Evolutionary conservation across 2,113 vertebrate species (phyloP).

Genomic region (Chrysemys picta): DNA sequence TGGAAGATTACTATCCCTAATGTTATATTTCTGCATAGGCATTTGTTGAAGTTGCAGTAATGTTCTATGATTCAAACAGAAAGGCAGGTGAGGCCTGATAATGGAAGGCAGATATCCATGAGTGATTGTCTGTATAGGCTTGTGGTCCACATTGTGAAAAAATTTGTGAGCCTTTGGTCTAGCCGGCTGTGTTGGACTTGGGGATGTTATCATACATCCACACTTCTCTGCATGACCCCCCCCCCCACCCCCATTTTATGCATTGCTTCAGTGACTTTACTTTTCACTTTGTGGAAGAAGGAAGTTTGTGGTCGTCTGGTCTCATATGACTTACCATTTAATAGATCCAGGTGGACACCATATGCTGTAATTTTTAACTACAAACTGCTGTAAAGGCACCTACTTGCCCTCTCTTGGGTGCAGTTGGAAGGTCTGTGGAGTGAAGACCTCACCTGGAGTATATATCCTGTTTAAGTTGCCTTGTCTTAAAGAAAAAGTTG

Average conservation of each 20-base stretch:
- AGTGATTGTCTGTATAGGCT: accelerated
- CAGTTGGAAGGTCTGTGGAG: background rate
- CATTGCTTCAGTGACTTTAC: background rate
- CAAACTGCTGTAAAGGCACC: background rate
- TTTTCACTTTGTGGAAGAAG: background rate
- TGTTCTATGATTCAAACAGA: background rate
- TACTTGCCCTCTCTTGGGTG: background rate
- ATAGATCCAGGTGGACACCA: background rate
- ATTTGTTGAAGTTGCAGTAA: background rate
- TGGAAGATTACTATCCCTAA: background rate
- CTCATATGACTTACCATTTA: background rate
- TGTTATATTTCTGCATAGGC: background rate
- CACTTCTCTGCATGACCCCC: background rate
- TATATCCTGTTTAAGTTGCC: background rate
- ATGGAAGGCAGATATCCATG: background rate
- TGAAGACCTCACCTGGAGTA: background rate
- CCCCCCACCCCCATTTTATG: background rate
- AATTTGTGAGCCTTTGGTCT: background rate
- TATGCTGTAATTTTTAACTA: slow-evolving; percentile 13
- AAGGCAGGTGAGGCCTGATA: background rate
- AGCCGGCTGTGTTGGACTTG: background rate
- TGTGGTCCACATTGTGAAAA: background rate
- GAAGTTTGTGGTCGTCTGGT: background rate
- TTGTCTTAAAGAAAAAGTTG: background rate
- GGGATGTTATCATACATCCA: background rate